Evolutionary conservation across 2,797 vertebrate genomes (phyloP).

Genomic region (Rhodeus uyekii): DNA sequence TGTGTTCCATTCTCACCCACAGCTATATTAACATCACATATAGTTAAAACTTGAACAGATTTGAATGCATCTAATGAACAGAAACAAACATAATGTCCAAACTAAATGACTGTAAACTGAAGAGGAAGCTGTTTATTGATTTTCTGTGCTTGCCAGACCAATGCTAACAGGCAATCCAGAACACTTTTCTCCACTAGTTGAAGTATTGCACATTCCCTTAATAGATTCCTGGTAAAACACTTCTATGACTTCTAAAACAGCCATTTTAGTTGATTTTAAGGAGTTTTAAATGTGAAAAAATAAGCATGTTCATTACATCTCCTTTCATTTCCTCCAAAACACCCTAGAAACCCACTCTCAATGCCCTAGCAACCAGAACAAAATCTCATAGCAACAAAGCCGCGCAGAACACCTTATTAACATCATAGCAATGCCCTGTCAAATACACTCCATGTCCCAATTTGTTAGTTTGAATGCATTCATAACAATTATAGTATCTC

Average conservation of each 20-base stretch:
- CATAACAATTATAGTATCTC: background rate
- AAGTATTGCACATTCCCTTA: background rate
- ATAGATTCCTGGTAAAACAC: background rate
- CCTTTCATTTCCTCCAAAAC: background rate
- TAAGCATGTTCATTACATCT: background rate
- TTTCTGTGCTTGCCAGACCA: slow-evolving; percentile 26
- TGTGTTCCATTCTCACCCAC: background rate
- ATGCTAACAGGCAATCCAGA: background rate
- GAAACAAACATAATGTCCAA: slow-evolving; percentile 32
- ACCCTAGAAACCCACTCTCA: background rate
- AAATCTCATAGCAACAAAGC: background rate
- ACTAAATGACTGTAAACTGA: slow-evolving; percentile 35
- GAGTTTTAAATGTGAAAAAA: background rate
- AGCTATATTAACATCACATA: background rate
- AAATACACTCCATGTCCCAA: background rate
- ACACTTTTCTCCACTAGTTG: background rate
- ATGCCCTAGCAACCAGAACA: background rate
- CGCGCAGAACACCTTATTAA: background rate
- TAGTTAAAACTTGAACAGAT: background rate
- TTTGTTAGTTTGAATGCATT: slow-evolving; percentile 1
- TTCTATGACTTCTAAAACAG: background rate
- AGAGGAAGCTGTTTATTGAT: slow-evolving; percentile 39
- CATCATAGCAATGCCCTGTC: background rate
- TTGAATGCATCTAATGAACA: slow-evolving; percentile 30
- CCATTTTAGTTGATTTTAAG: background rate